phyloP scores from a whole-genome alignment of 2,113 vertebrate genomes.

The Maylandia zebra region DNA sequence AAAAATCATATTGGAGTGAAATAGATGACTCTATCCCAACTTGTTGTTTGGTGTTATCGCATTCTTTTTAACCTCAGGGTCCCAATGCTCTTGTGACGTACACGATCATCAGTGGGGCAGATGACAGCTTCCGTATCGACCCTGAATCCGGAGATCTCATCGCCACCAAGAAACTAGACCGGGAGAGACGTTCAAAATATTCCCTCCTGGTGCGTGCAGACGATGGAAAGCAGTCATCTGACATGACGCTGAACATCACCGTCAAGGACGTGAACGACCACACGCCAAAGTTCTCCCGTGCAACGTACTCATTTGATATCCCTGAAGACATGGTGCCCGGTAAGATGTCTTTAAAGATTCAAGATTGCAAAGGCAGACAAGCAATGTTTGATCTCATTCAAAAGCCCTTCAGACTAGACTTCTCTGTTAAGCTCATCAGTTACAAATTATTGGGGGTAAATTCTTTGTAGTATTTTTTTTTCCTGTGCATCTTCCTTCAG shows the following conservation, averaged over 20 bases:
- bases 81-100: conserved; percentile 95
- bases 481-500: not conserved
- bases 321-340: conserved; percentile 86
- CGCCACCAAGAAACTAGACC: conserved; percentile 85
- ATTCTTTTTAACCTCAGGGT: conserved; percentile 70
- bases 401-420: not conserved
- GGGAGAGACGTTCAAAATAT: conserved; percentile 90
- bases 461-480: not conserved
- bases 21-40: not conserved
- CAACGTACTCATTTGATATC: conserved; percentile 90
- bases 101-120: conserved; percentile 91
- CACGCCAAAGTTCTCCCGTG: conserved; percentile 85
- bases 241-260: conserved; percentile 91
- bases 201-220: conserved; percentile 90
- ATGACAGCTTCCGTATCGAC: conserved; percentile 93
- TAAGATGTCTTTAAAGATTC: conserved; percentile 39
- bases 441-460: not conserved
- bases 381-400: not conserved
- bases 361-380: not conserved
- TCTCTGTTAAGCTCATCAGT: conserved; percentile 24
- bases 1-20: not conserved
- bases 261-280: conserved; percentile 94
- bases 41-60: not conserved
- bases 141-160: conserved; percentile 91
- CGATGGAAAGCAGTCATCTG: conserved; percentile 90